These are phyloP conservation scores for Phyto melanocephala DNA, from an alignment of 2,888 invertebrate genomes.

Conservation along the genomic window DNA sequence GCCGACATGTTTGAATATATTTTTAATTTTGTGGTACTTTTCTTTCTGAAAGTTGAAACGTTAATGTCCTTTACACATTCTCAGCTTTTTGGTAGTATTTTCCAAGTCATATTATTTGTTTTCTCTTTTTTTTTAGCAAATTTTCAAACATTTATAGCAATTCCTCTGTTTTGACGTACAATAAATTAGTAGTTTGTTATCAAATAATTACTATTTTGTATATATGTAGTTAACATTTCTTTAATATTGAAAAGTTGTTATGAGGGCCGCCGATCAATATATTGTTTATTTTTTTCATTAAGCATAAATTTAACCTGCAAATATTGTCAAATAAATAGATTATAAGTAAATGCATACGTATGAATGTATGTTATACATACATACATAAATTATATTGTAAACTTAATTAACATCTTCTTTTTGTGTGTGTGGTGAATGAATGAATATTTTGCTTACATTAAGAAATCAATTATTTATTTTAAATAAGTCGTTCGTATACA, in stretches of 20 bases:
- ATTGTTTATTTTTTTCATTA: slow-evolving; percentile 48
- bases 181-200: not conserved
- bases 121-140: not conserved
- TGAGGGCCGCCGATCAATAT: slow-evolving; percentile 27
- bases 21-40: slow-evolving; percentile 25
- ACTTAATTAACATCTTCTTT: slow-evolving; percentile 44
- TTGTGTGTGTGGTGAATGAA: not conserved
- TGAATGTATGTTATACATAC: too few species aligned
- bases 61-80: too few species aligned
- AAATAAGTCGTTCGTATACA: slow-evolving; percentile 48
- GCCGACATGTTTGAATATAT: slow-evolving; percentile 36
- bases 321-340: not conserved
- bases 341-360: not conserved
- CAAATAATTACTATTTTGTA: not conserved
- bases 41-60: not conserved
- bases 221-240: too few species aligned
- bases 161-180: not conserved
- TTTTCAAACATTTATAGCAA: slow-evolving; percentile 1
- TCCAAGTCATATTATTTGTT: not conserved
- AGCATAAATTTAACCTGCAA: slow-evolving; percentile 56
- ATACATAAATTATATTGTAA: slow-evolving; percentile 12
- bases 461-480: slow-evolving; percentile 27
- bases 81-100: too few species aligned
- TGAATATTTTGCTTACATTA: slow-evolving; percentile 10
- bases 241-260: slow-evolving; percentile 46